Base-by-base conservation (phyloP, 2,797 vertebrate species). In the Myotis pilosus region DNA sequence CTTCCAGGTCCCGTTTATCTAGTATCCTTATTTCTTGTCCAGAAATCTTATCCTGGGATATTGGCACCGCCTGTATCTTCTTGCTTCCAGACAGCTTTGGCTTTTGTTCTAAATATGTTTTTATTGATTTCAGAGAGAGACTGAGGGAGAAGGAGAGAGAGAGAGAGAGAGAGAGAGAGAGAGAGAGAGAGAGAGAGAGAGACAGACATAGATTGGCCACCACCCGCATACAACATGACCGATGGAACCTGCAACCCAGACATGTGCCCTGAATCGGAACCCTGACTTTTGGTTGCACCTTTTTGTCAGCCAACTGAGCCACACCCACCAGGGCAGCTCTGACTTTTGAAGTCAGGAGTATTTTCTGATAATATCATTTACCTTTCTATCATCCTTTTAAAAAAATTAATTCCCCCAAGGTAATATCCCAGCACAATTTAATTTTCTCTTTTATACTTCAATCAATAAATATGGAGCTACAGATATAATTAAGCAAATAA, bases 381-480 rank as follows among this genome's bases (percentile, higher is more conserved):
- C 13, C 23, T 85, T 92, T 38, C 44, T 81, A 6, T 76, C 5
- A 64, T 13, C 53, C 53, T 83, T 44, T 60, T 57, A 25, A 20
- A 49, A 66, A 82, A 47, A 78, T 60, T 60, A 94, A 68, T 75
- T 89, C n/a, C 38, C 87, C 4, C 38, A 71, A 93, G 53, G 30
- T 72, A 91, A n/a, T 85, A 74, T 72, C 64, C 16, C 3, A 25
- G 19, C 4, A 75, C 20, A 66, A 84, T 89, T 89, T 86, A 57
- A 69, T 85, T 92, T 92, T 79, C 57, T 94, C 41, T 81, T 94
- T 4, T 30, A 1, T 7, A 64, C 86, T 85, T 92, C 74, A 87
- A 1, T 92, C 51, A 72, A 3, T 53, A 94, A 86, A 66, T 44
- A 47, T 20, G 57, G 72, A 91, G 17, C 11, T 94, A 51, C 4